Conservation (phyloP, 2,113 vertebrate genomes). For the Macroglossus sobrinus region DNA sequence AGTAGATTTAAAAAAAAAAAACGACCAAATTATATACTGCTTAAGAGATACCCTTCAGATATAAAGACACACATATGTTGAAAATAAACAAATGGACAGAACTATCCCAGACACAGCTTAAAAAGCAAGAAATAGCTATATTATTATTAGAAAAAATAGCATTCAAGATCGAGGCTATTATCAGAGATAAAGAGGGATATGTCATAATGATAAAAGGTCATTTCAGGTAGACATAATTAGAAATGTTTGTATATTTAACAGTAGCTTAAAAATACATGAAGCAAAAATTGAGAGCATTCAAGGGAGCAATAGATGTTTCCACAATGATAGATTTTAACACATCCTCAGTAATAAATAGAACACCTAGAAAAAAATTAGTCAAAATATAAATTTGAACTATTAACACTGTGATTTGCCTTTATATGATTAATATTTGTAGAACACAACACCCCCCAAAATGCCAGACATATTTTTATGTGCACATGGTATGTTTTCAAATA, state of each 20-base stretch:
- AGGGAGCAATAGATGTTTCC: not conserved
- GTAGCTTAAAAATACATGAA: not conserved
- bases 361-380: not conserved
- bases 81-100: slow-evolving; percentile 14
- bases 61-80: not conserved
- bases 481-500: not conserved
- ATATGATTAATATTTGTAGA: not conserved
- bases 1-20: not conserved
- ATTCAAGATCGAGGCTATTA: not conserved
- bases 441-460: not conserved
- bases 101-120: not conserved
- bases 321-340: not conserved
- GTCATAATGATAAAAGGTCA: not conserved
- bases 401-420: not conserved
- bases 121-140: not conserved
- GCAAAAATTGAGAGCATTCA: not conserved
- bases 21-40: not conserved
- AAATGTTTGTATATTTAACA: not conserved
- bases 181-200: not conserved
- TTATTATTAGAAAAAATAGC: not conserved
- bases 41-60: not conserved
- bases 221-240: not conserved
- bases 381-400: not conserved
- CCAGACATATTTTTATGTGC: not conserved
- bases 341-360: not conserved